Evolutionary conservation across 2,888 invertebrate genomes (phyloP).

Genomic region (Pseudoips prasinana): DNA sequence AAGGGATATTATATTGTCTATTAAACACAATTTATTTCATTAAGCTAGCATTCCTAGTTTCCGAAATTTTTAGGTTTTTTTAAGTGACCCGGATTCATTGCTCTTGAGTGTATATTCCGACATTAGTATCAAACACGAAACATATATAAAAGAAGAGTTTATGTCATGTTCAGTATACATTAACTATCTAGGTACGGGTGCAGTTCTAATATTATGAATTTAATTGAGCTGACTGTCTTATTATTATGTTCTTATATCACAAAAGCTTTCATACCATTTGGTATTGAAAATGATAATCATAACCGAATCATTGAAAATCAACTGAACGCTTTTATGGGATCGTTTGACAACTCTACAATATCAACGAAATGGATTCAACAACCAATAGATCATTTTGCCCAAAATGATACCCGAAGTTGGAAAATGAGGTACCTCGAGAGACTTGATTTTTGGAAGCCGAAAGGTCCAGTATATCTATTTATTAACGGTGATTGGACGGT

Average conservation of each 20-base stretch:
- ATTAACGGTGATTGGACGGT: constrained; percentile 61
- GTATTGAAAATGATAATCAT: constrained; percentile 42
- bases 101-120: too few species aligned
- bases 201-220: constrained; percentile 23
- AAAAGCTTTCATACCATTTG: constrained; percentile 37
- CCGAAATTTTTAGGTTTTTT: too few species aligned
- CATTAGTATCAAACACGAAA: constrained; percentile 16
- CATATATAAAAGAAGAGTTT: background rate
- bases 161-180: too few species aligned
- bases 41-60: too few species aligned
- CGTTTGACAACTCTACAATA: constrained; percentile 30
- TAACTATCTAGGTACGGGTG: too few species aligned
- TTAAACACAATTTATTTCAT: too few species aligned
- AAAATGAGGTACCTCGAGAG: constrained; percentile 65
- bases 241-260: constrained; percentile 29
- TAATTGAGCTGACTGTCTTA: constrained; percentile 24
- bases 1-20: too few species aligned
- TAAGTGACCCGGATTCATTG: too few species aligned
- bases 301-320: constrained; percentile 44
- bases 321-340: constrained; percentile 26
- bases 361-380: constrained; percentile 54
- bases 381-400: constrained; percentile 61
- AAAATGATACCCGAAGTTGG: constrained; percentile 50
- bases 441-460: constrained; percentile 48
- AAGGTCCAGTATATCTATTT: constrained; percentile 60